Base-by-base conservation (phyloP, 2,888 invertebrate genomes). In the Tachina fera region DNA sequence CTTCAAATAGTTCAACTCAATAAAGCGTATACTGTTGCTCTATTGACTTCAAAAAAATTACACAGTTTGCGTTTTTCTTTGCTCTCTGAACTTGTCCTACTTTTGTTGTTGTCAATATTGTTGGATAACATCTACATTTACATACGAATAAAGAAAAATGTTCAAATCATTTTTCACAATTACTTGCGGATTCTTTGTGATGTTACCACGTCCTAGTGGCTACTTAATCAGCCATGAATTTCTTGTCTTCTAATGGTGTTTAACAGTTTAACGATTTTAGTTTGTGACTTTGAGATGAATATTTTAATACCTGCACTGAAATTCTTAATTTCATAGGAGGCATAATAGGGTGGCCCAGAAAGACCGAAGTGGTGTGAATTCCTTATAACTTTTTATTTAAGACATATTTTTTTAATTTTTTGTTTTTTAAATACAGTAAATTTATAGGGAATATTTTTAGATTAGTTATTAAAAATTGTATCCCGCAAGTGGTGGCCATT, bases 1-100 rank as follows among this genome's bases (percentile, higher is more conserved):
- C 4, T 43, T 53, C 53, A 43, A 41, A 60, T 41, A 19, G 60
- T 76, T 61, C 43, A 61, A 60, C 43, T 49, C 51, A 11, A 63
- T 56, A 49, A 16, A 31, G 31, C 31, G 31, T 6, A 31, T 72
- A 61, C 86, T 83, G 79, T 79, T 86, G 83, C 83, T 76, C 49
- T 71, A 72, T 65, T 86, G 85, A 75, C 85, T 82, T 75, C 71
- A 71, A 79, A 82, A 22, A 82, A 68, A 43, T 68, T 51, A 39
- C 61, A 10, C 43, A 41, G 9, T 68, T 19, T 43, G 9, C 16
- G 14, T 22, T 11, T 22, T 61, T 16, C 56, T 31, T 65, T 63
- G 11, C 9, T 53, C 5, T 60, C 19, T 67, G 14, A 56, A 72
- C 56, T 67, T 81, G 76, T 11, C 39, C 61, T 68, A 75, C 53